These are phyloP conservation scores for Stenoptilia bipunctidactyla DNA, from an alignment of 2,888 invertebrate genomes.

Conservation along the genomic window DNA sequence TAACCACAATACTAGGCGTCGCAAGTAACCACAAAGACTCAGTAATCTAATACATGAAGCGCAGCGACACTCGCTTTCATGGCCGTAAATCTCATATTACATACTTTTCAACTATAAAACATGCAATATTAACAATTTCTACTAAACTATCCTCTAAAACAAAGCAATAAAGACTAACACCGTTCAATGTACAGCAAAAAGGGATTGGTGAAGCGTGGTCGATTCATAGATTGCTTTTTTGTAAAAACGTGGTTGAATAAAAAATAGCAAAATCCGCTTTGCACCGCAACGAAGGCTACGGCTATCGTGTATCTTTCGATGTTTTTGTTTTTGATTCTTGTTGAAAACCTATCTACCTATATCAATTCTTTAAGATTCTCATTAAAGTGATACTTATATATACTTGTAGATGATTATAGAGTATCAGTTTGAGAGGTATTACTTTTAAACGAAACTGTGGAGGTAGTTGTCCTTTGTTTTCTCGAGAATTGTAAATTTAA, in stretches of 20 bases:
- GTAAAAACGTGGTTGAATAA: conserved; percentile 46
- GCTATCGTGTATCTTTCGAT: conserved; percentile 31
- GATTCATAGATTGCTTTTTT: conserved; percentile 65
- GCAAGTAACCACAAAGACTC: conserved; percentile 61
- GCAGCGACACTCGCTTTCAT: conserved; percentile 65
- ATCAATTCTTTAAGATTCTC: no score
- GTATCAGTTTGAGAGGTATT: no score
- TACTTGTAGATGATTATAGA: no score
- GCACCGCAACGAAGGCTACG: conserved; percentile 9
- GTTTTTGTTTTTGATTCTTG: background rate
- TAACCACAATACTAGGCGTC: conserved; percentile 60
- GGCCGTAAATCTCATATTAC: conserved; percentile 63
- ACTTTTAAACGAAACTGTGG: no score
- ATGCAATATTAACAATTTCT: background rate
- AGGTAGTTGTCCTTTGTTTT: no score
- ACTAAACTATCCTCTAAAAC: background rate
- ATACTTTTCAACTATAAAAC: conserved; percentile 12
- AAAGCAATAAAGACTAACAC: background rate
- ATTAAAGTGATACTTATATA: no score
- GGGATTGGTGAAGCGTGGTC: conserved; percentile 34
- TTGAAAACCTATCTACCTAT: no score
- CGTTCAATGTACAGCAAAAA: conserved; percentile 15
- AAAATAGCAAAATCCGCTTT: conserved; percentile 27
- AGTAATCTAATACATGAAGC: conserved; percentile 68
- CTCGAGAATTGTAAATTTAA: no score